A percentile compares a stretch with the other conserved stretches of the same genome.
phyloP scores from a whole-genome alignment of 2,113 vertebrate genomes.

The Rhegmatorhina hoffmannsi region DNA sequence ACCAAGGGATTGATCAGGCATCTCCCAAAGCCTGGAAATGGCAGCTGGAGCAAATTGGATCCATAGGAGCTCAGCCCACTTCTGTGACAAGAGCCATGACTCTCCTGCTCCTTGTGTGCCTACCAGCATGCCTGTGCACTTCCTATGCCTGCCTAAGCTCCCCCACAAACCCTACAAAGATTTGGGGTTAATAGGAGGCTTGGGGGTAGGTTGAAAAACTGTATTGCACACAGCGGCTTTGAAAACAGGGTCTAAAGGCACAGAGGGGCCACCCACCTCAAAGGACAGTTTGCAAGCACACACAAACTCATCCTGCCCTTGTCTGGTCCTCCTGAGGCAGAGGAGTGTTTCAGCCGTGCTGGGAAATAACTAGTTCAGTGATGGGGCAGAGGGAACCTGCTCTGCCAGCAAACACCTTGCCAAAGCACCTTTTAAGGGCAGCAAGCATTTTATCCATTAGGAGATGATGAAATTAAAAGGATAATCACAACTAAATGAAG shows the following conservation, averaged over 20 bases:
- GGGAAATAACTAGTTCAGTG: neutral
- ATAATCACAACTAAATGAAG: neutral
- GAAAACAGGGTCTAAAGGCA: neutral
- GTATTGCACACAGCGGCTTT: neutral
- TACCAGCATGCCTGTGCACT: neutral
- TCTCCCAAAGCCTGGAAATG: neutral
- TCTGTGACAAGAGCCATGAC: neutral
- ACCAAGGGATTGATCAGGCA: neutral
- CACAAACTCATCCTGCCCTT: neutral
- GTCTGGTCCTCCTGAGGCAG: neutral
- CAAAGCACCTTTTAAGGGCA: fast-evolving
- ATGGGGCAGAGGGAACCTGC: neutral
- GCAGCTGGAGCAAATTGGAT: fast-evolving
- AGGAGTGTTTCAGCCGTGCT: neutral
- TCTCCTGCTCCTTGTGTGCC: fast-evolving
- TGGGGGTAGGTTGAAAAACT: neutral
- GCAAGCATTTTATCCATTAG: neutral
- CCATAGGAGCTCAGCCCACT: neutral
- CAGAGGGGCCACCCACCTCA: neutral
- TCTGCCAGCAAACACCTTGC: neutral
- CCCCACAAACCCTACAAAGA: neutral
- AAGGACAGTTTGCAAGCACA: neutral
- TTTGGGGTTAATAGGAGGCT: neutral
- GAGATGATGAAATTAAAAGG: neutral
- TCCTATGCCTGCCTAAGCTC: neutral